Evolutionary conservation across 1,140 invertebrate species (phyloP), one percentile per base, ranked within the genome.

Genomic region (Trachymyrmex septentrionalis): DNA sequence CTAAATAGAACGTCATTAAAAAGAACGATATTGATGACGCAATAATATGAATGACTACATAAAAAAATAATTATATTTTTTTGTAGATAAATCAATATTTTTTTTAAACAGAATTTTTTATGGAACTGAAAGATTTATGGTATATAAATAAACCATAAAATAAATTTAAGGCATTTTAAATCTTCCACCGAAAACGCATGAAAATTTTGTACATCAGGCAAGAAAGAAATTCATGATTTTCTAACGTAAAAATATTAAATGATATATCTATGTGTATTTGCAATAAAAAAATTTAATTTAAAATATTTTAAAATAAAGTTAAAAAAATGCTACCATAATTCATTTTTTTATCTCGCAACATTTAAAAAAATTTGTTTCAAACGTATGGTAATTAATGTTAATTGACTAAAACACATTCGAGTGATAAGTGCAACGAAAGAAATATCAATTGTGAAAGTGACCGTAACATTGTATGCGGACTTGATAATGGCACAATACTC

Each of bases 401-500:
- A 64, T 48, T 48, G 24, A 14, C 16, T 38, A 5, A 16, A 44
- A 27, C 3, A 12, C 7, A 21, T 16, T 78, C 19, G 24, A n/a
- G 6, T 21, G 50, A 63, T 16, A 48, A 78, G 21, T 44, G 34
- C 34, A 10, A 5, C 5, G 6, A 24, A 63, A 61, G 21, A 61
- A 5, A 77, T 16, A 19, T 9, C 21, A 48, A 80, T 61, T 38
- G 63, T 10, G 14, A 69, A 55, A 69, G 21, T 48, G 63, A 55
- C 76, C 16, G n/a, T 67, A 55, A 67, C 30, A 80, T 67, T 78
- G 24, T 48, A 44, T n/a, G 61, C 19, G 4, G 5, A 24, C 55
- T 53, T 53, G 77, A 80, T 80, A 80, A 5, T 30, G 48, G 4
- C 77, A 80, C 77, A 80, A 80, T 69, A 66, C 19, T 21, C 30